phyloP scores from a whole-genome alignment of 2,888 invertebrate genomes.

The Drosophila mulleri region DNA sequence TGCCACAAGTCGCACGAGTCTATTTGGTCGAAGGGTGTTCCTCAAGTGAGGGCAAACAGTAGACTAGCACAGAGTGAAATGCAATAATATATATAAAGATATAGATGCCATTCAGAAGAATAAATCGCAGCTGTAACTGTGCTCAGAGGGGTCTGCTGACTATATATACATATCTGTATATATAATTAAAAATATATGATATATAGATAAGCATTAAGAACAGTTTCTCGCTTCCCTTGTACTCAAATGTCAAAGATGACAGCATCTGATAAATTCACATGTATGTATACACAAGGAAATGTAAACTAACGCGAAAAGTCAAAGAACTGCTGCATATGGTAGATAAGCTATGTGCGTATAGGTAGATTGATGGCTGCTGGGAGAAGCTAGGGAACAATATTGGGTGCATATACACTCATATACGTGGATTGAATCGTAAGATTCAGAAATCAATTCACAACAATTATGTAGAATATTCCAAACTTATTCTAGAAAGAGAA shows the following conservation, averaged over 20 bases:
- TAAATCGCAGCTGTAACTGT: constrained; percentile 39
- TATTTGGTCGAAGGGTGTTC: constrained; percentile 40
- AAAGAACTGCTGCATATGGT: neutral
- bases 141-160: constrained; percentile 2
- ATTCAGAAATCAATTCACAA: too few relatives aligned
- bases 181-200: constrained; percentile 21
- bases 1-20: constrained; percentile 63
- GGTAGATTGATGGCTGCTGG: neutral
- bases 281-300: neutral
- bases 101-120: constrained; percentile 8
- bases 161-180: constrained; percentile 1
- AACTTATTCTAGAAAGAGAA: too few relatives aligned
- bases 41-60: constrained; percentile 39
- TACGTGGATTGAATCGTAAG: neutral
- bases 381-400: neutral
- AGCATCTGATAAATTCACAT: neutral
- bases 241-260: neutral
- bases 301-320: constrained; percentile 9
- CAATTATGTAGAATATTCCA: too few relatives aligned
- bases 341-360: neutral
- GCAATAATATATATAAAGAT: constrained; percentile 39
- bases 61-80: constrained; percentile 47
- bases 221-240: constrained; percentile 5
- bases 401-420: neutral
- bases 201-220: constrained; percentile 38